A percentile compares a stretch with the other conserved stretches of the same genome.
Evolutionary conservation across 1,140 invertebrate genomes (phyloP).

Genomic region (Trichonephila inaurata): DNA sequence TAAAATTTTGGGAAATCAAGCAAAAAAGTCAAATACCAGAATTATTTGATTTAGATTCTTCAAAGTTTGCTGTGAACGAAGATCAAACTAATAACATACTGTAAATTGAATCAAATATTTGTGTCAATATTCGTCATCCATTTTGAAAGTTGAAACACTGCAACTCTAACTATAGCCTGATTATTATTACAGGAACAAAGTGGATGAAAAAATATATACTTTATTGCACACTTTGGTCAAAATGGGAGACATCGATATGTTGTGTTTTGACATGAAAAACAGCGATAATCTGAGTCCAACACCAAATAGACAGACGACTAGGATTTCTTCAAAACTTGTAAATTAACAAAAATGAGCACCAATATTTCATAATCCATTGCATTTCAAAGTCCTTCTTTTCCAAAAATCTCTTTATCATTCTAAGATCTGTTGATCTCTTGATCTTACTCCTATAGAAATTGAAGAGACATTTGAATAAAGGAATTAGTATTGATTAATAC

Average conservation of each 20-base stretch:
- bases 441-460: not conserved
- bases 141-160: too few species aligned
- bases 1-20: too few species aligned
- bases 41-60: too few species aligned
- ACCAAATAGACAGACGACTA: constrained; percentile 45
- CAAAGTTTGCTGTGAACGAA: too few species aligned
- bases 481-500: too few species aligned
- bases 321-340: not conserved
- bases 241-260: constrained; percentile 71
- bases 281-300: constrained; percentile 60
- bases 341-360: constrained; percentile 65
- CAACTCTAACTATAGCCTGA: too few species aligned
- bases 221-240: constrained; percentile 47
- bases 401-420: not conserved
- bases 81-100: too few species aligned
- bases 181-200: too few species aligned
- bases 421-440: not conserved
- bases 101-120: too few species aligned
- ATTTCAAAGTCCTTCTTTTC: not conserved
- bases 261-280: constrained; percentile 51
- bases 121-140: too few species aligned
- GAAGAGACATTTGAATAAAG: not conserved
- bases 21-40: too few species aligned
- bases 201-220: constrained; percentile 52
- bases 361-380: constrained; percentile 16